phyloP scores from a whole-genome alignment of 2,113 vertebrate genomes.

The Rhadina sibilatrix region DNA sequence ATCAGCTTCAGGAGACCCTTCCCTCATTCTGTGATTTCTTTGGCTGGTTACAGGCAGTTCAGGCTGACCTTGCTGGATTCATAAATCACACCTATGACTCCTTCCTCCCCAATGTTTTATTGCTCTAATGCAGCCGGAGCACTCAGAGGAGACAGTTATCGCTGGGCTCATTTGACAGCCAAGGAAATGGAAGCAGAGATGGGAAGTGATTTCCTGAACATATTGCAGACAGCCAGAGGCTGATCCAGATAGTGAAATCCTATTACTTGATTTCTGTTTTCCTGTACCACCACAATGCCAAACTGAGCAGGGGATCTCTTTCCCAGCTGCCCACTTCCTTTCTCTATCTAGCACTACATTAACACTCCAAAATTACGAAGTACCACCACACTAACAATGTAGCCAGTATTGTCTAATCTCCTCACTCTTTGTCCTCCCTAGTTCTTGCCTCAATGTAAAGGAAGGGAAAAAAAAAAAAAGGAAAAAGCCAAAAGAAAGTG shows the following conservation, averaged over 20 bases:
- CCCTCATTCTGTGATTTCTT: neutral
- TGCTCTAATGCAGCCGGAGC: neutral
- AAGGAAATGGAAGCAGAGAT: slow-evolving; percentile 40
- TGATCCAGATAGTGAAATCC: neutral
- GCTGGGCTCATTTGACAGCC: neutral
- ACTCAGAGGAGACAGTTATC: neutral
- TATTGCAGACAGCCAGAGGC: neutral
- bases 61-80: neutral
- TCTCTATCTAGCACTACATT: neutral
- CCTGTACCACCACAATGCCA: neutral
- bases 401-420: neutral
- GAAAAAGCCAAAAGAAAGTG: neutral
- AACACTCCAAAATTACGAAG: neutral
- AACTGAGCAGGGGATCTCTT: neutral
- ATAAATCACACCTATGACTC: neutral
- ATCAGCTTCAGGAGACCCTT: neutral
- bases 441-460: neutral
- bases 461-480: too few relatives aligned
- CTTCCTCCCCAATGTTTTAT: neutral
- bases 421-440: neutral
- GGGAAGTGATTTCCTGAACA: slow-evolving; percentile 32
- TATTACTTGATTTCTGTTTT: neutral
- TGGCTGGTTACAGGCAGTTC: neutral
- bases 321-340: neutral
- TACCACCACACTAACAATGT: neutral